Evolutionary conservation across 2,888 invertebrate genomes (phyloP).

Genomic region (Drosophila mimica): DNA sequence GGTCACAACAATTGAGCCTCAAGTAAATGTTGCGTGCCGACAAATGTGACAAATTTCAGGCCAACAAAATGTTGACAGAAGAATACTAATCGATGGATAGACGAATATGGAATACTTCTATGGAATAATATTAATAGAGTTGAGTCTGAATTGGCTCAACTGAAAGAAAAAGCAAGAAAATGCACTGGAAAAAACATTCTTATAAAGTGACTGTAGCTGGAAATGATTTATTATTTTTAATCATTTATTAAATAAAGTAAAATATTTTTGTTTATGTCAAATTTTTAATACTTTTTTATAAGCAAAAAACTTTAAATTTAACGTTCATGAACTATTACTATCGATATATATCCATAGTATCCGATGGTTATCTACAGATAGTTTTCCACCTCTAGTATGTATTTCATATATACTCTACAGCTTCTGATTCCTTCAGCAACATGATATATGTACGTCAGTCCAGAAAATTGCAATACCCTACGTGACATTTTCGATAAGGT

Average conservation of each 20-base stretch:
- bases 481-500: neutral
- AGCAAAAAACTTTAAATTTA: too few species aligned
- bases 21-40: conserved; percentile 52
- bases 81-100: neutral
- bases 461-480: neutral
- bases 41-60: conserved; percentile 10
- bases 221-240: too few species aligned
- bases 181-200: too few species aligned
- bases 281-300: neutral
- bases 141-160: neutral
- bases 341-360: neutral
- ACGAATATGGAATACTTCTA: neutral
- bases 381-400: neutral
- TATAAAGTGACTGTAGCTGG: too few species aligned
- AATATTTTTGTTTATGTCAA: neutral
- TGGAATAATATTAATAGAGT: neutral
- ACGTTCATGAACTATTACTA: neutral
- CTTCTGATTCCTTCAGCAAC: neutral
- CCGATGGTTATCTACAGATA: neutral
- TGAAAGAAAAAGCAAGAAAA: neutral
- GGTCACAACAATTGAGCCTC: conserved; percentile 25
- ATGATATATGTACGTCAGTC: neutral
- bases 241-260: too few species aligned
- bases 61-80: conserved; percentile 35
- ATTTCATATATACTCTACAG: neutral